These are phyloP conservation scores for Onthophagus taurus DNA, from an alignment of 1,140 invertebrate genomes.

Conservation along the genomic window DNA sequence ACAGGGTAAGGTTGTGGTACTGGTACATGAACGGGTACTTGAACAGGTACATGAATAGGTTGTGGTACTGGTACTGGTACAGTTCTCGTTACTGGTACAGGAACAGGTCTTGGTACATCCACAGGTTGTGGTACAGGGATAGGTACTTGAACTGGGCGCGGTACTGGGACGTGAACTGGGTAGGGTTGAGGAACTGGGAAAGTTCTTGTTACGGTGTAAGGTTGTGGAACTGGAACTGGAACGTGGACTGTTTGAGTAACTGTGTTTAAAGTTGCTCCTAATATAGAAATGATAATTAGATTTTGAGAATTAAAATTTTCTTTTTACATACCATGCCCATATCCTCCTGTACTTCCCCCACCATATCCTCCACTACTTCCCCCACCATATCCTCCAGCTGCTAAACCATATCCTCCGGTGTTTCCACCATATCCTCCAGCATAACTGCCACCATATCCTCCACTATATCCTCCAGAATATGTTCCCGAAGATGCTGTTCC, in stretches of 20 bases:
- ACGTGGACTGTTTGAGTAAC: slow-evolving; percentile 18
- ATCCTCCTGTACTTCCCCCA: slow-evolving; percentile 15
- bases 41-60: slow-evolving; percentile 19
- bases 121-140: slow-evolving; percentile 20
- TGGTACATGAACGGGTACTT: slow-evolving; percentile 20
- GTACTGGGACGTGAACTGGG: slow-evolving; percentile 17
- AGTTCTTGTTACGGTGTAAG: slow-evolving; percentile 22
- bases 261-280: slow-evolving; percentile 17
- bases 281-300: slow-evolving; percentile 15
- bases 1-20: slow-evolving; percentile 29
- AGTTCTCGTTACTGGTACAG: slow-evolving; percentile 12
- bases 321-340: slow-evolving; percentile 12
- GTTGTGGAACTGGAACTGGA: slow-evolving; percentile 21
- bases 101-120: slow-evolving; percentile 13
- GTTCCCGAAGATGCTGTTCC: not conserved
- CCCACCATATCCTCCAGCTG: slow-evolving; percentile 9
- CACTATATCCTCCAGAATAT: slow-evolving; percentile 12
- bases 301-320: no score
- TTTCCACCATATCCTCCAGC: slow-evolving; percentile 6
- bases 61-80: slow-evolving; percentile 20
- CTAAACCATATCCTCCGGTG: slow-evolving; percentile 8
- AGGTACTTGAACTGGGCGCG: slow-evolving; percentile 19
- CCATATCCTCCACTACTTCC: not conserved
- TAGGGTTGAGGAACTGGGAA: slow-evolving; percentile 20
- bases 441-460: slow-evolving; percentile 3